Evolutionary conservation across 2,888 invertebrate genomes (phyloP).

Genomic region (Reticulitermes lucifugus): DNA sequence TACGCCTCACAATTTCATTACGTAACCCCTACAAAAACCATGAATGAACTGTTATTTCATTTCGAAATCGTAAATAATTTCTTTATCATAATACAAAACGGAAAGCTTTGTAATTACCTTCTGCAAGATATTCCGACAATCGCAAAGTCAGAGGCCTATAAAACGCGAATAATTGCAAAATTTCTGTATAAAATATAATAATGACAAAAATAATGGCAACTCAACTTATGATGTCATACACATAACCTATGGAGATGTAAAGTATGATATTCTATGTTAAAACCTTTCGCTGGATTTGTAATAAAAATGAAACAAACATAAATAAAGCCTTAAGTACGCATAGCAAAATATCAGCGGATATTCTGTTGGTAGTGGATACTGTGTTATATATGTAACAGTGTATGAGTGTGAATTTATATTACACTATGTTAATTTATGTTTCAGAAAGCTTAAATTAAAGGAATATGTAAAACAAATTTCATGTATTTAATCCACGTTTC

Average conservation of each 20-base stretch:
- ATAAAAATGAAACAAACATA: neutral
- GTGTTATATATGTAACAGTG: neutral
- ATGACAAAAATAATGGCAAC: no score
- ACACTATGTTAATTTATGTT: neutral
- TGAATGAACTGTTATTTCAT: no score
- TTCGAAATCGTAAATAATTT: no score
- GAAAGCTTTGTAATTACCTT: no score
- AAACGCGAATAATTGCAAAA: neutral
- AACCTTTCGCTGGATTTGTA: neutral
- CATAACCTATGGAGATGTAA: no score
- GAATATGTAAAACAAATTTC: neutral
- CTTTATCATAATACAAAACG: no score
- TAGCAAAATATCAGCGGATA: neutral
- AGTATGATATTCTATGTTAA: no score
- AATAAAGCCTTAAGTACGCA: neutral
- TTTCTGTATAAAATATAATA: no score
- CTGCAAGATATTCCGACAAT: neutral
- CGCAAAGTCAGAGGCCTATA: neutral
- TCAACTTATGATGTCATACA: no score
- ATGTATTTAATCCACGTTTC: no score
- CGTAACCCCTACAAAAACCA: no score
- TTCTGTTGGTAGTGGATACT: neutral
- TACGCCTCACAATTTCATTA: no score
- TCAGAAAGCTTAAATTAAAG: neutral
- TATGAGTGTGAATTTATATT: neutral